Conservation (phyloP, 2,888 invertebrate genomes). For the Melanophora roralis region DNA sequence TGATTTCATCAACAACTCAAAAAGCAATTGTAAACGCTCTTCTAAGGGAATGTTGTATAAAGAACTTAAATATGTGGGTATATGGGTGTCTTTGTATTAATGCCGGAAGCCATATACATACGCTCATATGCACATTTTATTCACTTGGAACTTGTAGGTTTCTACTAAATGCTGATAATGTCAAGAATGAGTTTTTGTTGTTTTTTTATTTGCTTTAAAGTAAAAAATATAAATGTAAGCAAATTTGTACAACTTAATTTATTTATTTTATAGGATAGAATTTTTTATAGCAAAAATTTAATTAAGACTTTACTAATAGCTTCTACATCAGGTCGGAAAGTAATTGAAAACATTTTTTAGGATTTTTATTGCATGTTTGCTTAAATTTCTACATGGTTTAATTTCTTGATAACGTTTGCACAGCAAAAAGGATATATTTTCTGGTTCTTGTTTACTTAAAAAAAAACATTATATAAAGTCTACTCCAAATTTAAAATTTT, state of each 20-base stretch:
- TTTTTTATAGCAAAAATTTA: neutral
- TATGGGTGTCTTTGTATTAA: neutral
- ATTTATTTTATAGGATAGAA: too few species aligned
- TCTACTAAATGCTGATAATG: constrained; percentile 18
- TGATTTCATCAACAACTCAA: constrained; percentile 24
- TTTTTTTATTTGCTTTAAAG: neutral
- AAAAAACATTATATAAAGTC: too few species aligned
- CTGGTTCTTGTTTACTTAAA: too few species aligned
- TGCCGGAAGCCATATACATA: neutral
- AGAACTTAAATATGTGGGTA: neutral
- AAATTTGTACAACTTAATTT: too few species aligned
- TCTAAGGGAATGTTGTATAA: neutral
- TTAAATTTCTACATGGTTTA: too few species aligned
- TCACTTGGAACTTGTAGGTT: neutral
- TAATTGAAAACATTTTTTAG: neutral
- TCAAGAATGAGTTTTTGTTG: neutral
- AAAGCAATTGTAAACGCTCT: neutral
- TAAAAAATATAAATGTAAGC: neutral
- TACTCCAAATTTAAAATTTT: too few species aligned
- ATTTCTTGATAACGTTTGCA: too few species aligned
- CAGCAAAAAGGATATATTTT: too few species aligned
- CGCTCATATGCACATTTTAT: neutral
- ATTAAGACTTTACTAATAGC: neutral
- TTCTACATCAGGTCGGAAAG: neutral
- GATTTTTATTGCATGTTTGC: too few species aligned